phyloP scores from a whole-genome alignment of 2,888 invertebrate genomes.

The Tanaodytes sp. region DNA sequence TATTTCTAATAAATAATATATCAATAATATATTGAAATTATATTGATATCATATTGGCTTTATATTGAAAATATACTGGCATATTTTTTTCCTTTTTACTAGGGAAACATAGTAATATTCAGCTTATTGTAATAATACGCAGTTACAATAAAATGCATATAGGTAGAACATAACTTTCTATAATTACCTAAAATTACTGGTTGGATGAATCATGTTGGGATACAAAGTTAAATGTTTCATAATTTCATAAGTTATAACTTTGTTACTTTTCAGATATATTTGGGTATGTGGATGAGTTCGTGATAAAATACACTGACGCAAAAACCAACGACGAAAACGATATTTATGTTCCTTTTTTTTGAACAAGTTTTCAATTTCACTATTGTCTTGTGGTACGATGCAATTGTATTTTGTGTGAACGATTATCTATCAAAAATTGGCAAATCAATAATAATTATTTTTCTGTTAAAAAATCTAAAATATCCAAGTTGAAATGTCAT shows the following conservation, averaged over 20 bases:
- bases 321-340: slow-evolving; percentile 27
- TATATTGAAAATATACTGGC: too few relatives aligned
- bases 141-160: too few relatives aligned
- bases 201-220: slow-evolving; percentile 71
- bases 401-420: slow-evolving; percentile 37
- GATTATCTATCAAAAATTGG: slow-evolving; percentile 18
- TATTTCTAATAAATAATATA: too few relatives aligned
- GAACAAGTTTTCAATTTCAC: slow-evolving; percentile 16
- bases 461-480: too few relatives aligned
- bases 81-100: too few relatives aligned
- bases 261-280: slow-evolving; percentile 66
- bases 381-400: background rate
- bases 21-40: too few relatives aligned
- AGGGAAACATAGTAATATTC: too few relatives aligned
- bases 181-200: slow-evolving; percentile 67
- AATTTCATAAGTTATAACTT: slow-evolving; percentile 69
- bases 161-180: background rate
- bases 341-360: slow-evolving; percentile 10
- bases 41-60: too few relatives aligned
- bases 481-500: too few relatives aligned
- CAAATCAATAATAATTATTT: too few relatives aligned
- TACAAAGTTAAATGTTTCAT: slow-evolving; percentile 65
- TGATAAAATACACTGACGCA: slow-evolving; percentile 54
- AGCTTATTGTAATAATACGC: too few relatives aligned
- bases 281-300: slow-evolving; percentile 60